phyloP scores from a whole-genome alignment of 2,888 invertebrate genomes.

The Nomada ruficornis region DNA sequence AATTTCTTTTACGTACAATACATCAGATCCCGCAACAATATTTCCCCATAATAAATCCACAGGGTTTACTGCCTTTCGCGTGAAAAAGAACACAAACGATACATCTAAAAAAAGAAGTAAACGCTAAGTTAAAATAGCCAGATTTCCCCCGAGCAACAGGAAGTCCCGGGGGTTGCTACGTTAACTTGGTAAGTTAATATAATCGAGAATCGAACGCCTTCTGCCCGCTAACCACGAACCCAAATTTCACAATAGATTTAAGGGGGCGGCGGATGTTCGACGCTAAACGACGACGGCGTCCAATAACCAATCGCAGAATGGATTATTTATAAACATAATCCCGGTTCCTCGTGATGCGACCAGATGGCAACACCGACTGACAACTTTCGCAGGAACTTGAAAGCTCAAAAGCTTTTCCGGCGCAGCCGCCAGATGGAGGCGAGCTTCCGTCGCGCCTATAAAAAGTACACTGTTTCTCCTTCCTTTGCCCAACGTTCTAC shows the following conservation, averaged over 20 bases:
- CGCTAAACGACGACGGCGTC: conserved; percentile 15
- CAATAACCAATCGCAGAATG: conserved; percentile 37
- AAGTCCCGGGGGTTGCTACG: background rate
- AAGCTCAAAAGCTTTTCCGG: conserved; percentile 57
- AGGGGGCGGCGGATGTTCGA: conserved; percentile 22
- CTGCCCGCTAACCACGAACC: background rate
- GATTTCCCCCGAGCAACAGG: background rate
- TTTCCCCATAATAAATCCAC: background rate
- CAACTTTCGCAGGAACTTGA: conserved; percentile 52
- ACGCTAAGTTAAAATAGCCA: background rate
- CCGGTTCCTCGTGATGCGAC: conserved; percentile 17
- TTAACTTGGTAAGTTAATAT: too few species aligned
- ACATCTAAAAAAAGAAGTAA: background rate
- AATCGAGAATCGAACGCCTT: too few species aligned
- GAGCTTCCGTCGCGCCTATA: conserved; percentile 29
- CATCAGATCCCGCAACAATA: background rate
- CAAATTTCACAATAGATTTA: conserved; percentile 7
- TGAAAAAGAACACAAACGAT: background rate
- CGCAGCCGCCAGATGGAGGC: conserved; percentile 69
- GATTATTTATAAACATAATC: conserved; percentile 59
- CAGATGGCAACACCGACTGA: conserved; percentile 70
- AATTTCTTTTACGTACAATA: too few species aligned
- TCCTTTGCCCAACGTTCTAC: background rate
- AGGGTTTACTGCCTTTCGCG: background rate
- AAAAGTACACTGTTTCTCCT: conserved; percentile 21